Percentiles rank a stretch among this genome's conserved stretches.
Conservation (phyloP, 2,113 vertebrate species). For the Nothobranchius furzeri region DNA sequence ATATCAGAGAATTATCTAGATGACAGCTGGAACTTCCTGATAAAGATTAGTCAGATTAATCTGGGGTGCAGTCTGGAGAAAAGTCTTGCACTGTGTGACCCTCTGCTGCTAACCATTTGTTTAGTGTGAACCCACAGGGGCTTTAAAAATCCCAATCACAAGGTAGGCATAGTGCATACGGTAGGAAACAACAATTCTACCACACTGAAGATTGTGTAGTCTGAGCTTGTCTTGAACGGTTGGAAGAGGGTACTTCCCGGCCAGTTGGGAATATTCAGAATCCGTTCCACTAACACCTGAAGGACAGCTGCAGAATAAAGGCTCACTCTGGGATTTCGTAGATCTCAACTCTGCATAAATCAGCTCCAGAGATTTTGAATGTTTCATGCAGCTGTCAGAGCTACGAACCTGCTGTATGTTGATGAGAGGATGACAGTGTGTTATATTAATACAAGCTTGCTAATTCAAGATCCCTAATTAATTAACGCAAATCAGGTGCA, state of each 20-base stretch:
- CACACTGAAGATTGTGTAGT: neutral
- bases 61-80: neutral
- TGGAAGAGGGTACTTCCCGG: neutral
- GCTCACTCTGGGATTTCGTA: slow-evolving; percentile 21
- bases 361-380: slow-evolving; percentile 18
- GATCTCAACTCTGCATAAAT: slow-evolving; percentile 23
- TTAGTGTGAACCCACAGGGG: neutral
- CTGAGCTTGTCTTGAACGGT: neutral
- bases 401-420: neutral
- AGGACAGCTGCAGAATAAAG: slow-evolving; percentile 14
- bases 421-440: slow-evolving; percentile 23
- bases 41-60: neutral
- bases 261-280: slow-evolving; percentile 4
- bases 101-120: neutral
- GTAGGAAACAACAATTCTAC: neutral
- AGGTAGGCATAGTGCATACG: neutral
- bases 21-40: slow-evolving; percentile 1
- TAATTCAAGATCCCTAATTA: slow-evolving; percentile 42
- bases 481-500: slow-evolving; percentile 35
- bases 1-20: neutral
- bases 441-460: slow-evolving; percentile 12
- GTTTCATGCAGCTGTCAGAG: slow-evolving; percentile 45
- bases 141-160: neutral
- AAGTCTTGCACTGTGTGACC: neutral
- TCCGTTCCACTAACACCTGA: slow-evolving; percentile 5